Evolutionary conservation across 1,140 invertebrate species (phyloP), one percentile per base, ranked within the genome.

Genomic region (Wiebesia pumilae): DNA sequence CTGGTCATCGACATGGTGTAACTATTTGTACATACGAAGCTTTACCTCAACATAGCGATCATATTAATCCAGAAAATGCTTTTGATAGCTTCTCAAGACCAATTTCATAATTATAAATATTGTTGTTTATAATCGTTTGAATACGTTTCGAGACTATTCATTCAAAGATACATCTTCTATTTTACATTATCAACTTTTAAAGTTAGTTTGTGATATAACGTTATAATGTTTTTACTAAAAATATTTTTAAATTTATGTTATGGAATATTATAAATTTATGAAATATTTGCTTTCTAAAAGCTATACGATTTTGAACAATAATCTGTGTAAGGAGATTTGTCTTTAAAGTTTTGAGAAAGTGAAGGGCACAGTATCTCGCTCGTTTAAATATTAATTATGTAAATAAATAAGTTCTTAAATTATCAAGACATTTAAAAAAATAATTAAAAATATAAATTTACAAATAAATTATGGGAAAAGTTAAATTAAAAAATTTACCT

Each of bases 21-120:
- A 97, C 97, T 38, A 98, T 99, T 89, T 97, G 97, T 90, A 97
- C 96, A 83, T 99, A 99, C 93, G 98, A 99, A 95, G 93, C 96
- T 0, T 94, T 95, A 88, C 97, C 98, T 27, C 98, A 97, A 92
- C 94, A 97, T 21, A 95, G 96, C 80, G 98, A 99, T 93, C 97
- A 98, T 92, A 27, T 84, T 51, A 97, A 97, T 78, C n/a, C 40
- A 38, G 83, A 85, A 67, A 82, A 88, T 24, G 0, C 14, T 51
- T 80, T 81, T 2, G 84, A 82, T 24, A 54, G 89, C 40, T 84
- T 85, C 58, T 78, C 82, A 51, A 75, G 88, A 9, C 77, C 69
- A 79, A 54, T 87, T 77, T 85, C 84, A 47, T 87, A 86, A 87
- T 80, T 80, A 40, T 35, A 1, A n/a, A 67, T n/a, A 30, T 54